Conservation (phyloP, 2,797 vertebrate genomes). For the Enoplosus armatus region DNA sequence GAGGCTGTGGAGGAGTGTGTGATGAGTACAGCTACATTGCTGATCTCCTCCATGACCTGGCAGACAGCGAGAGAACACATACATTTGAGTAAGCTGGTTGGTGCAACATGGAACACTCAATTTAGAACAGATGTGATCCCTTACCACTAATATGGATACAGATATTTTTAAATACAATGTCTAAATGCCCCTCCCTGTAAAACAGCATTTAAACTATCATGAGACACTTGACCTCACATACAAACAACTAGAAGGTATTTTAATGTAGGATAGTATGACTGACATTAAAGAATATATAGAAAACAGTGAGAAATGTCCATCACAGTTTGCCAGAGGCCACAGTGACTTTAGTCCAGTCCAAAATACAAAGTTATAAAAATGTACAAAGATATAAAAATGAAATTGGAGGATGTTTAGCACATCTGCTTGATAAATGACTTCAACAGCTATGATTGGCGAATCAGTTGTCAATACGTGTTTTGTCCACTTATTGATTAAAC, state of each 20-base stretch:
- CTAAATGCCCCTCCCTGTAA: neutral
- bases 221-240: neutral
- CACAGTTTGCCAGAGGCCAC: neutral
- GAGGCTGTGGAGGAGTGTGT: conserved; percentile 80
- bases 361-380: neutral
- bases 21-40: conserved; percentile 86
- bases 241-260: neutral
- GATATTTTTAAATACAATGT: neutral
- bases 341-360: neutral
- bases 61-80: conserved; percentile 12
- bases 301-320: neutral
- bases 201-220: neutral
- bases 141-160: neutral
- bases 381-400: neutral
- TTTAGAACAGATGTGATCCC: neutral
- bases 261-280: neutral
- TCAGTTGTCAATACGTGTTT: neutral
- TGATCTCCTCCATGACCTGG: conserved; percentile 93
- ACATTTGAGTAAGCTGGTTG: neutral
- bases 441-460: neutral
- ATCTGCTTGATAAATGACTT: neutral
- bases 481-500: neutral
- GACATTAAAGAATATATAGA: neutral
- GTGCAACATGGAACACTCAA: fast-evolving
- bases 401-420: neutral